Evolutionary conservation across 2,797 vertebrate species (phyloP), one percentile per base, ranked within the genome.

Genomic region (Muscicapa comitata): DNA sequence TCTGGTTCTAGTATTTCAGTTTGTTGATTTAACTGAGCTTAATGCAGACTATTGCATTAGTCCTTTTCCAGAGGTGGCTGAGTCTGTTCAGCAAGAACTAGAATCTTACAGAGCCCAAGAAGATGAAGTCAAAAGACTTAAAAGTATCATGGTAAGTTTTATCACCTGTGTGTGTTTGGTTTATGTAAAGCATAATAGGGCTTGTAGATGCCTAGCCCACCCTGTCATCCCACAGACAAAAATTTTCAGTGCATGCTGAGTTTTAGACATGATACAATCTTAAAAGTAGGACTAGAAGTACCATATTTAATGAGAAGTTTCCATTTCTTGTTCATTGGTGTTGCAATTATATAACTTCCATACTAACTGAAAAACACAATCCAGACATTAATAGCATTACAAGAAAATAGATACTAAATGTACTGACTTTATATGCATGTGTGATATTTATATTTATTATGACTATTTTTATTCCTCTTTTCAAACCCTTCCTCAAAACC

Each of bases 21-120:
- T 35, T 48, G 42, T 83, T 87, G 47, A 37, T 83, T 91, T 82
- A 78, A 83, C 59, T 76, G 53, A 91, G 18, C 54, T 29, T 97
- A 84, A 97, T 92, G 43, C 85, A n/a, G 66, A 59, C 35, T 95
- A 13, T 94, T 93, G 20, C 93, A 95, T 97, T 97, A 99, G 99
- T 96, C 99, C 99, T 38, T 99, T 99, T 93, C 99, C 99, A 83
- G 99, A 99, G 97, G 99, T 99, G 90, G 99, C 99, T 0, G 99
- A 99, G 95, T 99, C 99, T 3, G 99, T 99, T 93, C 99, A 99
- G 88, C 98, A 99, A 97, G 99, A 99, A 93, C 95, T 99, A 90
- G 99, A 99, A 94, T 98, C 98, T 2, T 99, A 99, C 96, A 98
- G 99, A 97, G 98, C 99, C n/a, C 99, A 99, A 94, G 99, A 99